These are phyloP conservation scores for Bimastos eiseni DNA, from an alignment of 2,888 invertebrate species.

Conservation along the genomic window DNA sequence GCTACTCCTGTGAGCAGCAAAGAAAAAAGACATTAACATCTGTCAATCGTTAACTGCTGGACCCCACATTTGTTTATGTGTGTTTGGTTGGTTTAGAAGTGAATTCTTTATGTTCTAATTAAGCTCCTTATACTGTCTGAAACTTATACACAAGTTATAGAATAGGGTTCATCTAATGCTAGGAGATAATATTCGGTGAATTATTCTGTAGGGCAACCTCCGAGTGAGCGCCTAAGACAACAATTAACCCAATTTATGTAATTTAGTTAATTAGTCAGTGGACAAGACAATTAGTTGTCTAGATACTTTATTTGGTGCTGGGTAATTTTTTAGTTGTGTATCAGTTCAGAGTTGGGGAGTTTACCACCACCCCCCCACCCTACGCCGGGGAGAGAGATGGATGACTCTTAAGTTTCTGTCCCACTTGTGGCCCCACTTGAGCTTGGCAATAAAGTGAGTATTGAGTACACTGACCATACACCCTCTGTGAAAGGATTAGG, in stretches of 20 bases:
- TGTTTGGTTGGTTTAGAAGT: neutral
- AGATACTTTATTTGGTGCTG: neutral
- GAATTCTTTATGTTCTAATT: neutral
- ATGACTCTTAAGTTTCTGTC: neutral
- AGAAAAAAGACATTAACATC: neutral
- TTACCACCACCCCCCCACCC: neutral
- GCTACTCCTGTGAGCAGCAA: neutral
- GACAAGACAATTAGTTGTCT: neutral
- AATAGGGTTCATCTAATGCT: neutral
- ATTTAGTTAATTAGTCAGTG: neutral
- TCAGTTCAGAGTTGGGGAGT: neutral
- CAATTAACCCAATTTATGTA: neutral
- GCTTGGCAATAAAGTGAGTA: neutral
- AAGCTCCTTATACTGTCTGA: neutral
- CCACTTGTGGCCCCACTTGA: neutral
- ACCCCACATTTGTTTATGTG: constrained; percentile 1
- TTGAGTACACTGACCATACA: neutral
- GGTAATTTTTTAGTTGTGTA: neutral
- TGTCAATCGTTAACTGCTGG: neutral
- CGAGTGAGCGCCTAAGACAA: neutral
- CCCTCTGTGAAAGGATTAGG: neutral
- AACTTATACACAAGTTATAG: neutral
- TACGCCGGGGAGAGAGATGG: neutral
- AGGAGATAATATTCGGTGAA: neutral
- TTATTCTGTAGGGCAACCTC: neutral